Evolutionary conservation across 2,888 invertebrate genomes (phyloP).

Genomic region (Salpingus planirostris): DNA sequence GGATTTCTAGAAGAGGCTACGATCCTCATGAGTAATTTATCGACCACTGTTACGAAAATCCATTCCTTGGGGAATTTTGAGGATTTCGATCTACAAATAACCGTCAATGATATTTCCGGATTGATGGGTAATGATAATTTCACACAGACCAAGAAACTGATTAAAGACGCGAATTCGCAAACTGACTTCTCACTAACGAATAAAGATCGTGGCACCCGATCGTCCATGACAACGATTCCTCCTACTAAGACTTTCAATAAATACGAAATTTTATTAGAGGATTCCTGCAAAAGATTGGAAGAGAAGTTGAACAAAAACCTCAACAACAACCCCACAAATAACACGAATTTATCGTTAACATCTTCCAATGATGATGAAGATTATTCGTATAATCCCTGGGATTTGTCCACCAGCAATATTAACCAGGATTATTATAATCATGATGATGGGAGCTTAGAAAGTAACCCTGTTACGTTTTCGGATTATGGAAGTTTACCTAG

Average conservation of each 20-base stretch:
- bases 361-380: not conserved
- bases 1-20: conserved; percentile 41
- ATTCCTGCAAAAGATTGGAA: conserved; percentile 35
- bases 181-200: too few relatives aligned
- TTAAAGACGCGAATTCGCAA: conserved; percentile 2
- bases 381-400: conserved; percentile 17
- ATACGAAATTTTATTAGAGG: conserved; percentile 34
- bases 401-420: conserved; percentile 12
- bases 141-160: conserved; percentile 15
- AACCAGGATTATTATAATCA: too few relatives aligned
- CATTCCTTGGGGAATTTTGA: conserved; percentile 9
- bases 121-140: conserved; percentile 26
- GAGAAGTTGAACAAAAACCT: conserved; percentile 21
- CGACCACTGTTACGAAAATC: conserved; percentile 24
- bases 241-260: conserved; percentile 28
- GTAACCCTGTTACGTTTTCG: conserved; percentile 32
- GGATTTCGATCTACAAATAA: conserved; percentile 34
- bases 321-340: not conserved
- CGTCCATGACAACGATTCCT: not conserved
- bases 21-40: conserved; percentile 35
- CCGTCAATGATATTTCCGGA: conserved; percentile 27
- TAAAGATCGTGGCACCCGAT: too few relatives aligned
- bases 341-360: not conserved
- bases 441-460: conserved; percentile 37
- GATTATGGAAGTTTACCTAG: conserved; percentile 40